These are phyloP conservation scores for Elgaria multicarinata DNA, from an alignment of 2,113 vertebrate genomes.

Conservation along the genomic window DNA sequence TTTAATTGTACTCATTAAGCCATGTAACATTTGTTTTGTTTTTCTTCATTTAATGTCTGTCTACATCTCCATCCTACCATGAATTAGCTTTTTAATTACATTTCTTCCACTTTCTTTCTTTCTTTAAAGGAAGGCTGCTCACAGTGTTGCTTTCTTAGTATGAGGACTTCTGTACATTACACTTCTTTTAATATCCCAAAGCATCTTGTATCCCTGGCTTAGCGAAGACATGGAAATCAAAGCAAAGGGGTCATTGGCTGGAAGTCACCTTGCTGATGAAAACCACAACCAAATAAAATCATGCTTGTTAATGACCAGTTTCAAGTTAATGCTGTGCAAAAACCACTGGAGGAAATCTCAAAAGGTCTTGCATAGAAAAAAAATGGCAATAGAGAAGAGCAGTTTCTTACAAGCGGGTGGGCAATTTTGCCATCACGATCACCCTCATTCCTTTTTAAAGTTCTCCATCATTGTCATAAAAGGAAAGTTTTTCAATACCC, in stretches of 20 bases:
- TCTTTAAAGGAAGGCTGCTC: slow-evolving; percentile 64
- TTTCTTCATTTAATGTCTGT: slow-evolving; percentile 45
- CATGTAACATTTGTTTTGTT: slow-evolving; percentile 25
- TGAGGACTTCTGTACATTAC: slow-evolving; percentile 38
- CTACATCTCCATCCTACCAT: background rate
- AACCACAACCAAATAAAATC: slow-evolving; percentile 49
- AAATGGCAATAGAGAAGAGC: too few relatives aligned
- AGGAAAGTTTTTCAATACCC: background rate
- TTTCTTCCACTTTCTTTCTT: slow-evolving; percentile 50
- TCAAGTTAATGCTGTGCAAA: slow-evolving; percentile 34
- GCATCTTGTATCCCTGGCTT: slow-evolving; percentile 56
- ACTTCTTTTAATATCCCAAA: slow-evolving; percentile 46
- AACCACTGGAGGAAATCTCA: background rate
- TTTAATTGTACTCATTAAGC: slow-evolving; percentile 5
- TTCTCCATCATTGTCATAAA: background rate
- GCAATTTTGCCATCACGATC: background rate
- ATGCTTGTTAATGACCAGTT: slow-evolving; percentile 54
- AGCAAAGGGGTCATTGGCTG: slow-evolving; percentile 46
- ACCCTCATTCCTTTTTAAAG: background rate
- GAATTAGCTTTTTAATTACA: background rate
- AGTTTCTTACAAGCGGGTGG: background rate
- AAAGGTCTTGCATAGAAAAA: background rate
- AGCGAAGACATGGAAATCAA: slow-evolving; percentile 70
- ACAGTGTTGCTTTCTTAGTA: slow-evolving; percentile 70
- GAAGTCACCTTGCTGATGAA: background rate